These are phyloP conservation scores for Zonotrichia albicollis DNA, from an alignment of 2,797 vertebrate species.

Conservation along the genomic window DNA sequence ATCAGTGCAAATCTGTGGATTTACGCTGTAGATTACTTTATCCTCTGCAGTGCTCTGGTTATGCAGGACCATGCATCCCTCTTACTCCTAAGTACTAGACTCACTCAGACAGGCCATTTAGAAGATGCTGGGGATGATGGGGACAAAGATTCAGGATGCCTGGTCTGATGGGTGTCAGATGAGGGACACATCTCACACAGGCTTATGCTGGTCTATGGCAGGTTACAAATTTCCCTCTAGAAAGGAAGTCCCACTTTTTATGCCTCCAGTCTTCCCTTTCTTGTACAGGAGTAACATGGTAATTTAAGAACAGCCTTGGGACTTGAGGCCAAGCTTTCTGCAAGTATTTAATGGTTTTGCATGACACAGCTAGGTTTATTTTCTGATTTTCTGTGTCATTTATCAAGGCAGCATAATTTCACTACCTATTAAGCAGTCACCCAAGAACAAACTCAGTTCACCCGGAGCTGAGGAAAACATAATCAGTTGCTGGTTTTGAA, in stretches of 20 bases:
- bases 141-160: background rate
- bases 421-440: background rate
- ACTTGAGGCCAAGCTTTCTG: background rate
- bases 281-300: background rate
- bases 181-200: background rate
- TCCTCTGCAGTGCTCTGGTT: background rate
- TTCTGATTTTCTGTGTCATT: background rate
- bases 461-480: background rate
- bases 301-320: slow-evolving; percentile 28
- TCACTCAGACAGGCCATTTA: background rate
- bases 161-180: background rate
- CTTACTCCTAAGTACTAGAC: background rate
- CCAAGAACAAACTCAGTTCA: background rate
- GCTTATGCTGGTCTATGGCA: background rate
- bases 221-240: background rate
- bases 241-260: background rate
- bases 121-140: background rate
- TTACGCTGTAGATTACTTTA: background rate
- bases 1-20: background rate
- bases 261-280: background rate
- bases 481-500: background rate
- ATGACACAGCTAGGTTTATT: background rate
- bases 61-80: background rate
- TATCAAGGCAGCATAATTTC: background rate
- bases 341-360: background rate